Evolutionary conservation across 2,888 invertebrate genomes (phyloP).

Genomic region (Prostheceraeus crozeri): DNA sequence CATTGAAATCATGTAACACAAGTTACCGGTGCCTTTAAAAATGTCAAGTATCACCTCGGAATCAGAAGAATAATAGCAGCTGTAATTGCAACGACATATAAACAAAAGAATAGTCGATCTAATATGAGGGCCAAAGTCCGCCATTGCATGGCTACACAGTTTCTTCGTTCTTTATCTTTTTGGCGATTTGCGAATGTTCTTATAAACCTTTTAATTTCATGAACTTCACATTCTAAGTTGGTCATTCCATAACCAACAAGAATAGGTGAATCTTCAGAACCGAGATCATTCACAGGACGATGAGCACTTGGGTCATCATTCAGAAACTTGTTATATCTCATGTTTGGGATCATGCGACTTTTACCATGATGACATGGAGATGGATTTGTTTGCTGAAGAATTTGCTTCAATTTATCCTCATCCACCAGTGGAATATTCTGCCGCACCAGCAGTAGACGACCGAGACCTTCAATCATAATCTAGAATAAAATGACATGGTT

Average conservation of each 20-base stretch:
- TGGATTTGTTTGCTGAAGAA: too few species aligned
- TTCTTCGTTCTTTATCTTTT: slow-evolving; percentile 33
- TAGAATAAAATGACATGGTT: slow-evolving; percentile 7
- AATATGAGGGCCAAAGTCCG: slow-evolving; percentile 38
- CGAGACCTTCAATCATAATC: slow-evolving; percentile 30
- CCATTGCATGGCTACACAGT: slow-evolving; percentile 38
- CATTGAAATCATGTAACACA: too few species aligned
- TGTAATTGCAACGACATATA: slow-evolving; percentile 35
- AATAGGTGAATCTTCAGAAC: slow-evolving; percentile 31
- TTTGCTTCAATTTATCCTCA: too few species aligned
- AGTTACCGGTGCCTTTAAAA: too few species aligned
- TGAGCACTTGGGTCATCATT: too few species aligned
- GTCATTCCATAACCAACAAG: slow-evolving; percentile 8
- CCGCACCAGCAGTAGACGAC: slow-evolving; percentile 28
- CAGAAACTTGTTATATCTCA: too few species aligned
- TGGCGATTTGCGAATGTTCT: slow-evolving; percentile 36
- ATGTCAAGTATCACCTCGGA: too few species aligned
- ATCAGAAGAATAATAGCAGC: slow-evolving; percentile 33
- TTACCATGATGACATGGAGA: too few species aligned
- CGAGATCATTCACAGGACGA: too few species aligned
- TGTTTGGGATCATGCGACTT: too few species aligned
- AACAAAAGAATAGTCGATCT: slow-evolving; percentile 36
- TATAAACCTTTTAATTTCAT: slow-evolving; percentile 36
- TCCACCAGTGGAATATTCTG: slow-evolving; percentile 30
- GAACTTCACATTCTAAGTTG: slow-evolving; percentile 32